Conservation (phyloP, 2,888 invertebrate species). For the Luperina nickerlii region DNA sequence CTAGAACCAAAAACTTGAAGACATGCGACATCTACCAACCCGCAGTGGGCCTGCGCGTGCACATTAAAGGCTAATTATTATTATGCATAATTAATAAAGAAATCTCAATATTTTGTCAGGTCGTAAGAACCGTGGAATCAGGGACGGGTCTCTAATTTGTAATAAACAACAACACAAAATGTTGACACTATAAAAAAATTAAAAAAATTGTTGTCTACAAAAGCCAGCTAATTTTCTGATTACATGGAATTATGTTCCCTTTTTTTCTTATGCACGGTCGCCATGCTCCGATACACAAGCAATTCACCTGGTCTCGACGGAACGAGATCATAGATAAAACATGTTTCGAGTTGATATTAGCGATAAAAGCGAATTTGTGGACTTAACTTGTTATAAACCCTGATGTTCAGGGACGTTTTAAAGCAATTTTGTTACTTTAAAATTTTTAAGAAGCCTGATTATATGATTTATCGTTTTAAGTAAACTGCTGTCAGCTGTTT, state of each 20-base stretch:
- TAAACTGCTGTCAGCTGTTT: neutral
- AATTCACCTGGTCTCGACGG: slow-evolving; percentile 51
- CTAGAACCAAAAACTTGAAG: no score
- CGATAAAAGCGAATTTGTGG: slow-evolving; percentile 44
- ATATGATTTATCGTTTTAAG: slow-evolving; percentile 5
- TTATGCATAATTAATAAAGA: no score
- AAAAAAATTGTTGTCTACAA: neutral
- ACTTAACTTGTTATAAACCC: slow-evolving; percentile 42
- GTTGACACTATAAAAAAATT: neutral
- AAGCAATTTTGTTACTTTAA: slow-evolving; percentile 8
- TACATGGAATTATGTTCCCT: neutral
- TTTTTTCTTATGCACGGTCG: neutral
- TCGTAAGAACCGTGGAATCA: no score
- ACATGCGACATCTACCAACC: no score
- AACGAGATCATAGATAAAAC: slow-evolving; percentile 51
- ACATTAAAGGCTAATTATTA: no score
- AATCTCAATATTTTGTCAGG: no score
- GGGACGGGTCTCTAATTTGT: neutral
- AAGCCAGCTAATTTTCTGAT: slow-evolving; percentile 28
- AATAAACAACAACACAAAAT: neutral
- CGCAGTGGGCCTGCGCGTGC: no score
- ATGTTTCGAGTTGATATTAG: slow-evolving; percentile 42
- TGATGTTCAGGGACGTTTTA: neutral
- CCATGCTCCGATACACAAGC: slow-evolving; percentile 32
- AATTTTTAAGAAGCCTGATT: neutral